Percentiles rank a stretch among this genome's conserved stretches.
phyloP scores from a whole-genome alignment of 2,797 vertebrate genomes.

The Mallotus villosus region DNA sequence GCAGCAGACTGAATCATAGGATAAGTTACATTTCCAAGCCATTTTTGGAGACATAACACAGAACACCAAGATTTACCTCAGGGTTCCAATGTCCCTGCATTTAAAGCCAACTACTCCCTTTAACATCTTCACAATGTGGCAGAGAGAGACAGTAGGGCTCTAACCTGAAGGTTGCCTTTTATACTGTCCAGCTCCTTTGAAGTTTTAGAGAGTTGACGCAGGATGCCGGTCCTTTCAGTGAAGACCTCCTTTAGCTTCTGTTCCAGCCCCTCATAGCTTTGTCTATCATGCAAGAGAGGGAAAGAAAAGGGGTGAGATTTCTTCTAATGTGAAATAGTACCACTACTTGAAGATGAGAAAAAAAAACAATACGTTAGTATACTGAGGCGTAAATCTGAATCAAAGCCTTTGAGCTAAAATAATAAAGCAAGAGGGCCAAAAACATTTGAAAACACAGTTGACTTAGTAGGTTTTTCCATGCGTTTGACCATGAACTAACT shows the following conservation, averaged over 20 bases:
- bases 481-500: too few species aligned
- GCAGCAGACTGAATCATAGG: constrained; percentile 1
- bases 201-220: constrained; percentile 92
- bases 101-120: constrained; percentile 16
- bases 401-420: too few species aligned
- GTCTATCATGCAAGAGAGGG: constrained; percentile 69
- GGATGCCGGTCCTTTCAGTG: constrained; percentile 89
- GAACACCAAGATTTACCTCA: constrained; percentile 18
- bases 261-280: constrained; percentile 92
- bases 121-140: constrained; percentile 27
- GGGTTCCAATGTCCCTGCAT: constrained; percentile 2
- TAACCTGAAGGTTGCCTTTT: constrained; percentile 94
- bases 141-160: constrained; percentile 46
- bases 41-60: constrained; percentile 16
- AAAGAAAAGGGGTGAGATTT: constrained; percentile 27
- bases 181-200: constrained; percentile 93
- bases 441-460: too few species aligned
- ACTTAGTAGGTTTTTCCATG: too few species aligned
- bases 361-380: too few species aligned
- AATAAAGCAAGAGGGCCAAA: too few species aligned
- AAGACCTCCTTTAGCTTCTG: constrained; percentile 94
- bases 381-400: too few species aligned
- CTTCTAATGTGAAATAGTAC: not conserved
- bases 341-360: not conserved
- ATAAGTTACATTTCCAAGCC: not conserved